Evolutionary conservation across 2,113 vertebrate genomes (phyloP).

Genomic region (Engystomops pustulosus): DNA sequence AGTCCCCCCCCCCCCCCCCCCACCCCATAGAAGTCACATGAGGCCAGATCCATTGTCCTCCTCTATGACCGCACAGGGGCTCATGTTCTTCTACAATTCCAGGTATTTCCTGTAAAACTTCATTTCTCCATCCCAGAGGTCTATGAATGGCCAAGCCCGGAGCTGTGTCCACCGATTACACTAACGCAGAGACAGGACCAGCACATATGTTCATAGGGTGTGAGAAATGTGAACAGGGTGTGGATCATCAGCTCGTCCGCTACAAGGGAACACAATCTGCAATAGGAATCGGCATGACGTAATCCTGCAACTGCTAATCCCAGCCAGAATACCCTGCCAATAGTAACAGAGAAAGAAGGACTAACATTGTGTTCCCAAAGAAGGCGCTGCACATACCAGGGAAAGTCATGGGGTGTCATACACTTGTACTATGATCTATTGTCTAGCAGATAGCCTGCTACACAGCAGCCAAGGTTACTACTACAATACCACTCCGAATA

Average conservation of each 20-base stretch:
- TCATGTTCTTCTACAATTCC: neutral
- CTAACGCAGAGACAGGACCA: neutral
- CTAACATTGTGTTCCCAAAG: conserved; percentile 12
- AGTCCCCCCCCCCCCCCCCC: no score
- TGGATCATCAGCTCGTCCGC: conserved; percentile 14
- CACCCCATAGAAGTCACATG: no score
- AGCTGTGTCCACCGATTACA: conserved; percentile 7
- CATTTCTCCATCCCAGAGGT: neutral
- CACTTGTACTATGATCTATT: neutral
- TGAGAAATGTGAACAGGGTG: conserved; percentile 23
- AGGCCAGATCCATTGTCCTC: no score
- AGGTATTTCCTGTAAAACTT: neutral
- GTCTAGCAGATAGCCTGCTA: no score
- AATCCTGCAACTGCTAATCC: neutral
- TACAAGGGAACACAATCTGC: neutral
- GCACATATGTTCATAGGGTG: conserved; percentile 16
- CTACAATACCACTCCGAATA: no score
- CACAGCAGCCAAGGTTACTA: no score
- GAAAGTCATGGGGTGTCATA: neutral
- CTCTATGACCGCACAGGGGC: neutral
- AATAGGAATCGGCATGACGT: conserved; percentile 21
- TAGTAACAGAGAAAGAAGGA: conserved; percentile 5
- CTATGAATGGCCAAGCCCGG: neutral
- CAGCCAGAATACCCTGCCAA: neutral
- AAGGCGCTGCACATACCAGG: neutral